These are phyloP conservation scores for Bufo bufo DNA, from an alignment of 2,113 vertebrate species.

Conservation along the genomic window DNA sequence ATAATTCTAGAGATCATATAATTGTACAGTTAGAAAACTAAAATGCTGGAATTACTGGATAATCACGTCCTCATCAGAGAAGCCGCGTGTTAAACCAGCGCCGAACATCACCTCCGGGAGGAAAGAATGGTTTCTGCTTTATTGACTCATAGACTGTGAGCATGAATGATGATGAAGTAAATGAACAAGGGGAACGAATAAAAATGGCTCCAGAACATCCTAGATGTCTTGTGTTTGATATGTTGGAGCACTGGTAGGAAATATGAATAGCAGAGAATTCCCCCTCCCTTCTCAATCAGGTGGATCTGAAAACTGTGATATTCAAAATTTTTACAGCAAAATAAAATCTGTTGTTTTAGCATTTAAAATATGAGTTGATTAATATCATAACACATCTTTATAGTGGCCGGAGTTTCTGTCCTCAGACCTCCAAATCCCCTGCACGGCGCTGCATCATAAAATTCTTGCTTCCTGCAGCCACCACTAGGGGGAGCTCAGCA, in stretches of 20 bases:
- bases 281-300: neutral
- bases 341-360: no score
- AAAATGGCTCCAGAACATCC: neutral
- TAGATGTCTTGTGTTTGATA: neutral
- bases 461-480: no score
- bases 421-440: no score
- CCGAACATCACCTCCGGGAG: neutral
- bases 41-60: neutral
- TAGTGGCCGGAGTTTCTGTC: neutral
- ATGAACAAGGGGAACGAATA: neutral
- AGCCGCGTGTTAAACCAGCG: neutral
- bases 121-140: neutral
- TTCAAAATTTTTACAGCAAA: neutral
- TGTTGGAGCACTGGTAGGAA: neutral
- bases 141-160: neutral
- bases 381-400: no score
- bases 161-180: conserved; percentile 10
- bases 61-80: neutral
- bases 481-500: no score
- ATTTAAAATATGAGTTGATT: no score
- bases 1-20: neutral
- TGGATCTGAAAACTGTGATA: neutral
- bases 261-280: neutral
- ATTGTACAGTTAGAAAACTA: neutral
- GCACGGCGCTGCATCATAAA: no score